Evolutionary conservation across 2,888 invertebrate genomes (phyloP).

Genomic region (Drosophila prostipennis): DNA sequence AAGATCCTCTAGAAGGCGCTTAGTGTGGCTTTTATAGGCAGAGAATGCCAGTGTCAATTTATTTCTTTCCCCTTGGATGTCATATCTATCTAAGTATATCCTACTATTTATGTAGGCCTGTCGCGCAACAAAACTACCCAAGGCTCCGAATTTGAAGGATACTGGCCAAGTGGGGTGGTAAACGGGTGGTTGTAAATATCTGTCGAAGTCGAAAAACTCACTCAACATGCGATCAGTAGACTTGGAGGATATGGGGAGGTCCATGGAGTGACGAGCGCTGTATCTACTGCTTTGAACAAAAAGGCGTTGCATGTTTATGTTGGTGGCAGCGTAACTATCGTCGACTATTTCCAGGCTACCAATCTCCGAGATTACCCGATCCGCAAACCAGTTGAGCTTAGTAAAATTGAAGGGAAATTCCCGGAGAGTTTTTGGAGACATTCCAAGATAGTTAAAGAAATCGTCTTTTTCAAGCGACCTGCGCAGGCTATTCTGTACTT

Average conservation of each 20-base stretch:
- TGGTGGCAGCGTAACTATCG: constrained; percentile 66
- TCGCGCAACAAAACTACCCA: too few relatives aligned
- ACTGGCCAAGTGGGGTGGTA: too few relatives aligned
- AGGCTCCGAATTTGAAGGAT: too few relatives aligned
- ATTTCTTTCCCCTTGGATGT: too few relatives aligned
- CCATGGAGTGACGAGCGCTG: constrained; percentile 57
- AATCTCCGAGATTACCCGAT: constrained; percentile 65
- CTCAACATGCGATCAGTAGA: constrained; percentile 53
- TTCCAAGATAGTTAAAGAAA: too few relatives aligned
- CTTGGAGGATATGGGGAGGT: constrained; percentile 51
- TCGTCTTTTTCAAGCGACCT: constrained; percentile 35
- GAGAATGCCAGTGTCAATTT: too few relatives aligned
- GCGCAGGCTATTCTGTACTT: constrained; percentile 70
- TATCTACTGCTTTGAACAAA: constrained; percentile 61
- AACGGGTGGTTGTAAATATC: too few relatives aligned
- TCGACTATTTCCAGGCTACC: constrained; percentile 59
- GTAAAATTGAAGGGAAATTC: too few relatives aligned
- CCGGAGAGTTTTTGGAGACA: constrained; percentile 6
- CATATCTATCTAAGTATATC: too few relatives aligned
- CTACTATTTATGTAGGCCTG: too few relatives aligned
- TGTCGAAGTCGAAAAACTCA: too few relatives aligned
- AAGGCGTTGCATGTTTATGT: constrained; percentile 68
- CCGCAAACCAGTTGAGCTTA: neutral
- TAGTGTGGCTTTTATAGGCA: constrained; percentile 71
- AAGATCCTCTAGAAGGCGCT: constrained; percentile 40